These are phyloP conservation scores for Zeuzera pyrina DNA, from an alignment of 2,888 invertebrate species.

Conservation along the genomic window DNA sequence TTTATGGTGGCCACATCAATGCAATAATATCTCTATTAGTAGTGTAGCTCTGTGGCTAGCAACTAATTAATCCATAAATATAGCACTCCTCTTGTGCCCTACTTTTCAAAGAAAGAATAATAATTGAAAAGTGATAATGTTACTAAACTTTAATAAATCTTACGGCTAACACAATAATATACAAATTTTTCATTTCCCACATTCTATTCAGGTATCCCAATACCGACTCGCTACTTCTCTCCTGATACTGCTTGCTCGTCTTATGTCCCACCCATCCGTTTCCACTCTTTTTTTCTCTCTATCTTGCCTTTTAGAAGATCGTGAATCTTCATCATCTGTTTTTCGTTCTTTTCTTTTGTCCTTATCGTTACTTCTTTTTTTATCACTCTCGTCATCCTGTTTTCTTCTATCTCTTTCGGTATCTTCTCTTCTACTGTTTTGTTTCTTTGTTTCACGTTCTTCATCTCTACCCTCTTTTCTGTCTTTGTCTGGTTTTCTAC, in stretches of 20 bases:
- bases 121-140: no score
- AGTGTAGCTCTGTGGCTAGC: no score
- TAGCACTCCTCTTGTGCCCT: no score
- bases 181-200: neutral
- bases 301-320: constrained; percentile 12
- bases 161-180: neutral
- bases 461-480: neutral
- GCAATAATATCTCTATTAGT: no score
- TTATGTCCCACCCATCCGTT: constrained; percentile 29
- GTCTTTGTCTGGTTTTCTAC: constrained; percentile 3
- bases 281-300: constrained; percentile 16
- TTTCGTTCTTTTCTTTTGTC: constrained; percentile 3
- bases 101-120: no score
- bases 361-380: neutral
- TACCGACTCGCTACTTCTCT: constrained; percentile 21
- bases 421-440: constrained; percentile 5
- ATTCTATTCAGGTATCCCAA: constrained; percentile 21
- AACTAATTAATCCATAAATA: no score
- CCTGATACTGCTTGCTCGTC: constrained; percentile 16
- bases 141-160: neutral
- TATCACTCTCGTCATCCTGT: neutral
- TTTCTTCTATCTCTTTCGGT: constrained; percentile 1
- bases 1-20: no score
- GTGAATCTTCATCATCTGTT: constrained; percentile 14
- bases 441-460: constrained; percentile 1